A percentile compares a stretch with the other conserved stretches of the same genome.
These are phyloP conservation scores for Cephus cinctus DNA, from an alignment of 1,140 invertebrate species.

Conservation along the genomic window DNA sequence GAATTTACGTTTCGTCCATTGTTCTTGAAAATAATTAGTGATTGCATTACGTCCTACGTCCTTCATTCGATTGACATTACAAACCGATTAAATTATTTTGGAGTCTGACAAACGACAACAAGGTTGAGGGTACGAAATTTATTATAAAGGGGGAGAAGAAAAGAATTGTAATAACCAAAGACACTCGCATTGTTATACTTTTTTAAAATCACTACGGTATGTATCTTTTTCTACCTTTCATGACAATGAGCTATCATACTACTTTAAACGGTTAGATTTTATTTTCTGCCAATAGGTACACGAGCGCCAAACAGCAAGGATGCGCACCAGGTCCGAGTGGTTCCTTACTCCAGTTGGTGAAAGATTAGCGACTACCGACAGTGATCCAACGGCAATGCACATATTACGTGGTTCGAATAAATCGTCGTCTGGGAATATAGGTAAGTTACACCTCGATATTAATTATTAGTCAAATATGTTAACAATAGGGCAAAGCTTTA, in stretches of 20 bases:
- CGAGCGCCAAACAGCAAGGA: conserved; percentile 88
- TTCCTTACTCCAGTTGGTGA: conserved; percentile 75
- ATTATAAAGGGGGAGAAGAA: too few relatives aligned
- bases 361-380: conserved; percentile 47
- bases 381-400: conserved; percentile 54
- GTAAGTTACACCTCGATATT: conserved; percentile 31
- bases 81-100: too few relatives aligned
- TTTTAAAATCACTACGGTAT: too few relatives aligned
- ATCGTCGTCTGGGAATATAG: conserved; percentile 54
- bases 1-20: background rate
- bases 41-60: background rate
- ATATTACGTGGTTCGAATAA: conserved; percentile 53
- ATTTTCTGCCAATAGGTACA: too few relatives aligned
- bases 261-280: too few relatives aligned
- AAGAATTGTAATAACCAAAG: too few relatives aligned
- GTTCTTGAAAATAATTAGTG: conserved; percentile 6
- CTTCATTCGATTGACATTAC: too few relatives aligned
- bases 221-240: too few relatives aligned
- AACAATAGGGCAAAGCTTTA: background rate
- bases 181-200: too few relatives aligned
- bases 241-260: too few relatives aligned
- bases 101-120: too few relatives aligned
- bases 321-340: conserved; percentile 93
- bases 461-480: background rate
- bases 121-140: too few relatives aligned